Evolutionary conservation across 2,888 invertebrate genomes (phyloP).

Genomic region (Eulithis testata): DNA sequence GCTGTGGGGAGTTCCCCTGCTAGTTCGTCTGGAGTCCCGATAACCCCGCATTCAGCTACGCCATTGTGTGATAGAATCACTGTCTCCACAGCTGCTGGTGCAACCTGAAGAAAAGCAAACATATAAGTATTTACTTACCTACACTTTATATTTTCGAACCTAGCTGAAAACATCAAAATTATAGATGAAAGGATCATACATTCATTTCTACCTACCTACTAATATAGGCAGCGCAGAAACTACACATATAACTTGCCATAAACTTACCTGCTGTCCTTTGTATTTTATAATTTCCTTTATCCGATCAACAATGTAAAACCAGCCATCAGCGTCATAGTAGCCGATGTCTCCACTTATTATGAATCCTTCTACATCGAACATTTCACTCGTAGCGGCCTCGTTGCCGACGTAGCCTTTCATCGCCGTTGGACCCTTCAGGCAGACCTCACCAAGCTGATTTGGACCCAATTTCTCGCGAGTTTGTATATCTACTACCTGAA

Average conservation of each 20-base stretch:
- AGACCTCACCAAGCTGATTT: constrained; percentile 61
- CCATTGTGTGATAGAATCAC: constrained; percentile 88
- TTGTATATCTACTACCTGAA: constrained; percentile 69
- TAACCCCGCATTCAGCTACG: constrained; percentile 91
- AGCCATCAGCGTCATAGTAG: constrained; percentile 64
- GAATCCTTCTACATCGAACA: constrained; percentile 63
- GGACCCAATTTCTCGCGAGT: constrained; percentile 56
- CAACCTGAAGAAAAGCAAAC: constrained; percentile 71
- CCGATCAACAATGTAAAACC: constrained; percentile 66
- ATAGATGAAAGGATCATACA: too few species aligned
- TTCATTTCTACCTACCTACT: too few species aligned
- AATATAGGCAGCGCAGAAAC: too few species aligned
- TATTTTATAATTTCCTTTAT: constrained; percentile 70
- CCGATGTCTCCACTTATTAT: constrained; percentile 68
- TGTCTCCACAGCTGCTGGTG: constrained; percentile 93
- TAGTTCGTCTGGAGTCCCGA: constrained; percentile 88
- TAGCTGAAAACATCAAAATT: too few species aligned
- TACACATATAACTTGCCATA: background rate
- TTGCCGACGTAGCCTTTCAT: constrained; percentile 66
- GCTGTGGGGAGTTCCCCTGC: constrained; percentile 92
- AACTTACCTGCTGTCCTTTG: constrained; percentile 79
- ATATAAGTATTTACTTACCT: too few species aligned
- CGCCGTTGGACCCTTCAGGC: constrained; percentile 60
- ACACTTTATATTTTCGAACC: too few species aligned
- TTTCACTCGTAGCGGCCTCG: constrained; percentile 53